phyloP scores from a whole-genome alignment of 1,140 invertebrate genomes.

The Lethocerus indicus region DNA sequence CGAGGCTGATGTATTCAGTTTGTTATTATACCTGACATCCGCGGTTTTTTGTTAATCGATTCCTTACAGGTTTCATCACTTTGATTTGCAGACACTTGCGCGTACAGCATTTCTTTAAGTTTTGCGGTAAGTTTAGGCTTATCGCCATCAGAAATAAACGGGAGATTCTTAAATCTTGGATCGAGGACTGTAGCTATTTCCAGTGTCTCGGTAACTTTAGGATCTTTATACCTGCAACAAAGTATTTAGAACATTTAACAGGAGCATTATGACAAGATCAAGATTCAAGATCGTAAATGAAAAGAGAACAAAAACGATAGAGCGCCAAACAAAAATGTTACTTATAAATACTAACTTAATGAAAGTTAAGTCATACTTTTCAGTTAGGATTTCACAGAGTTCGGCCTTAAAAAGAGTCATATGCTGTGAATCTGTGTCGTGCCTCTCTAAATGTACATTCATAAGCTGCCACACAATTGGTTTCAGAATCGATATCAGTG shows the following conservation, averaged over 20 bases:
- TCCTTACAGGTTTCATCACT: slow-evolving; percentile 6
- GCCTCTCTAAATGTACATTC: slow-evolving; percentile 30
- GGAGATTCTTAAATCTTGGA: slow-evolving; percentile 33
- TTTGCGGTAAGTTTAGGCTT: slow-evolving; percentile 24
- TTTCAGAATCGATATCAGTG: slow-evolving; percentile 32
- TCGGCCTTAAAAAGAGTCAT: background rate
- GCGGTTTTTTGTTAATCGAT: slow-evolving; percentile 11
- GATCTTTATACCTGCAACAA: slow-evolving; percentile 24
- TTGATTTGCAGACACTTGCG: slow-evolving; percentile 16
- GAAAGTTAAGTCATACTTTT: too few species aligned
- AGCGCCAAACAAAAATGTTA: background rate
- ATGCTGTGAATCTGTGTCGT: slow-evolving; percentile 16
- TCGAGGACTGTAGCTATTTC: slow-evolving; percentile 32
- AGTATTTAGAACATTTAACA: background rate
- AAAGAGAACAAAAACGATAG: background rate
- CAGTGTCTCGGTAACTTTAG: slow-evolving; percentile 25
- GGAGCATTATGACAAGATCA: background rate
- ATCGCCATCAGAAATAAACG: slow-evolving; percentile 29
- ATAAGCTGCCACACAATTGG: slow-evolving; percentile 33
- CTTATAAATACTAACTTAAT: background rate
- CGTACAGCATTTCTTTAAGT: slow-evolving; percentile 29
- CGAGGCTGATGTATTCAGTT: background rate
- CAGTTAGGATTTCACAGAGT: background rate
- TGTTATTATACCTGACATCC: slow-evolving; percentile 13
- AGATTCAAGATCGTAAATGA: background rate